Base-by-base conservation (phyloP, 2,113 vertebrate species). In the Tyrannus savana region DNA sequence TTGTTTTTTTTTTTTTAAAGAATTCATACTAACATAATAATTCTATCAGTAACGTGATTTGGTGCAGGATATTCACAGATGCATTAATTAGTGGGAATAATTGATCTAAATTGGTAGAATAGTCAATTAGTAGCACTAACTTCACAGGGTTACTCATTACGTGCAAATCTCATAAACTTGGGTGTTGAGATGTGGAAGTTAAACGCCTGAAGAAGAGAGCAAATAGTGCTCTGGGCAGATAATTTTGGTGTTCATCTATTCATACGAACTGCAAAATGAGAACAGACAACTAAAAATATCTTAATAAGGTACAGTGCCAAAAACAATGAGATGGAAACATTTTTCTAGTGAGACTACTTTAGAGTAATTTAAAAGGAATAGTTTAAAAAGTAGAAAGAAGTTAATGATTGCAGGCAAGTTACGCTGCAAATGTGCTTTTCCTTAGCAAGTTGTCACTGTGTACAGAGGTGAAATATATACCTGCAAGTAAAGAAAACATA, bases 381-480 rank as follows among this genome's bases (percentile, higher is more conserved):
- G 89, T 82, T 91, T 73, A 92, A 88, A 73, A 90, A 76, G 80
- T 66, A 96, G 52, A 56, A 92, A 64, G 44, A 58, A 92, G 90
- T 87, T 90, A 97, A 94, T 64, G 63, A 97, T 71, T 87, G 87
- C 52, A 92, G 93, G 89, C 19, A 93, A 94, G 91, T 89, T 89
- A 95, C 5, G 10, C 27, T 74, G 87, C 53, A 92, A 67, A 94
- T 78, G 71, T 93, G 79, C 58, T 96, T 95, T 84, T 90, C 90
- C 87, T 88, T 68, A 95, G 91, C 87, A 97, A 84, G 53, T 37
- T 95, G 93, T 71, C 89, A 94, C 55, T 44, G 41, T 52, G 42
- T 80, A 84, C 60, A 80, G 93, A 79, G 85, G 92, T 96, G 91
- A 97, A 95, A 98, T 96, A 97, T 82, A 97, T 55, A 80, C 76